Evolutionary conservation across 2,888 invertebrate genomes (phyloP).

Genomic region (Synergus japonicus): DNA sequence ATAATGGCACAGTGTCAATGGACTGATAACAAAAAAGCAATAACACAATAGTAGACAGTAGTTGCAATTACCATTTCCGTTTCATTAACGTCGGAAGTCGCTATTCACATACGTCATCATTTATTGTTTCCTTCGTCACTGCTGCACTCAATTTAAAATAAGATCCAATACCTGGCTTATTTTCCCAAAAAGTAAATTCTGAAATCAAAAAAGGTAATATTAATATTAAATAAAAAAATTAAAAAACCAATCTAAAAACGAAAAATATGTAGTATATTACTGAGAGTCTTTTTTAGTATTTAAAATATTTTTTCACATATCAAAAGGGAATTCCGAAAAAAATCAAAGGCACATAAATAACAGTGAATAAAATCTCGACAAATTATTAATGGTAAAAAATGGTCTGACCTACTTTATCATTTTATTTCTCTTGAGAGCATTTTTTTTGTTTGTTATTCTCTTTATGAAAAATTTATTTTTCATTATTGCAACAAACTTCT

Average conservation of each 20-base stretch:
- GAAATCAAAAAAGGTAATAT: not conserved
- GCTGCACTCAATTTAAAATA: slow-evolving; percentile 38
- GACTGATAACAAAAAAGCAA: slow-evolving; percentile 37
- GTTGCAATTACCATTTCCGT: slow-evolving; percentile 64
- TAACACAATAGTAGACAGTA: slow-evolving; percentile 59
- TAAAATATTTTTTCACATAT: no score
- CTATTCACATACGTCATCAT: slow-evolving; percentile 65
- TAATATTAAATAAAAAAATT: not conserved
- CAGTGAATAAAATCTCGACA: not conserved
- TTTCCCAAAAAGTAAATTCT: not conserved
- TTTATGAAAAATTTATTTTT: no score
- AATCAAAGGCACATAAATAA: not conserved
- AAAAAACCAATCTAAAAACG: no score
- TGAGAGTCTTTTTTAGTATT: no score
- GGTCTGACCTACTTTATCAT: not conserved
- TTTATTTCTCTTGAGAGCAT: not conserved
- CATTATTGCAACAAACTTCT: no score
- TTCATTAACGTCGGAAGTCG: slow-evolving; percentile 62
- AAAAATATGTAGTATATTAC: no score
- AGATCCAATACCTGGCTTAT: not conserved
- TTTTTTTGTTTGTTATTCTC: not conserved
- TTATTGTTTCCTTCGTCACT: slow-evolving; percentile 61
- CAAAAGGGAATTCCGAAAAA: not conserved
- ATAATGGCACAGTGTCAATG: slow-evolving; percentile 8
- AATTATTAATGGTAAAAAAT: not conserved